Percentiles rank a stretch among this genome's conserved stretches.
Evolutionary conservation across 2,888 invertebrate genomes (phyloP).

Genomic region (Cheilosia vulpina): DNA sequence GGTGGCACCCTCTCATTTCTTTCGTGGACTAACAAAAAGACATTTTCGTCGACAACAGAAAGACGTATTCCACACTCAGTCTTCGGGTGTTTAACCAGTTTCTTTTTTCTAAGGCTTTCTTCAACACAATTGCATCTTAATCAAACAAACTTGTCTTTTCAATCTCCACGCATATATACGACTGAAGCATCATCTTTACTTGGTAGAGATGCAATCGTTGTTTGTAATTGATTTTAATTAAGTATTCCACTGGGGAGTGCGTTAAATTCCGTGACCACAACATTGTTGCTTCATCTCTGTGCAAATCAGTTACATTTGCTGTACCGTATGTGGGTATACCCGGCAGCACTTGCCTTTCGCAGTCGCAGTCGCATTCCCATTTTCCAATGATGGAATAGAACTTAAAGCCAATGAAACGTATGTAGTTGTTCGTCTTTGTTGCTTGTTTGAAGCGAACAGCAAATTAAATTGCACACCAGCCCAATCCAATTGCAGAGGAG

Average conservation of each 20-base stretch:
- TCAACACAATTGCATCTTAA: neutral
- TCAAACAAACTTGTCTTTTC: neutral
- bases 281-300: constrained; percentile 14
- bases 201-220: constrained; percentile 1
- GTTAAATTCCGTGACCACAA: constrained; percentile 14
- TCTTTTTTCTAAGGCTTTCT: neutral
- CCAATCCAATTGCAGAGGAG: constrained; percentile 44
- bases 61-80: no score
- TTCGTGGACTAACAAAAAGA: no score
- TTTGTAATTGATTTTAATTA: constrained; percentile 41
- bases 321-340: neutral
- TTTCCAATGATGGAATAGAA: constrained; percentile 52
- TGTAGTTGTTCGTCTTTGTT: constrained; percentile 38
- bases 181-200: neutral
- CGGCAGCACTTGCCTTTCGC: neutral
- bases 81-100: no score
- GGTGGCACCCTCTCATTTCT: no score
- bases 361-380: neutral
- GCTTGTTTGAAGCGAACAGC: constrained; percentile 36
- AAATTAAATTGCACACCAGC: constrained; percentile 57
- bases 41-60: no score
- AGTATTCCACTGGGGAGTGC: constrained; percentile 1
- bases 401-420: constrained; percentile 48
- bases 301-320: neutral
- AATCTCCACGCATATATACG: neutral